Conservation (phyloP, 2,113 vertebrate species). For the Castor canadensis region DNA sequence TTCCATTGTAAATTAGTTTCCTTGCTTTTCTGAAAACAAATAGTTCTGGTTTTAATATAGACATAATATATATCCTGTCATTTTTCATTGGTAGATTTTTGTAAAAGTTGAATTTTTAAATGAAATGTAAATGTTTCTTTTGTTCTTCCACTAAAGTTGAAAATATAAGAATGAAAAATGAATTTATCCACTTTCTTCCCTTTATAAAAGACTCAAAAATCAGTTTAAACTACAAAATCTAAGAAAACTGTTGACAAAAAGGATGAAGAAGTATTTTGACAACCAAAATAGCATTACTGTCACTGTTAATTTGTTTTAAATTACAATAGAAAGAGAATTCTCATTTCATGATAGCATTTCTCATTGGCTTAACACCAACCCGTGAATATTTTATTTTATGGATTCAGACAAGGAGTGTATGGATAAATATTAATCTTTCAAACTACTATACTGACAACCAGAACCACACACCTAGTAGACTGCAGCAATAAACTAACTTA, state of each 20-base stretch:
- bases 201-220: slow-evolving; percentile 76
- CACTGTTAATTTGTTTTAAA: slow-evolving; percentile 85
- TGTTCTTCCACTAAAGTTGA: slow-evolving; percentile 68
- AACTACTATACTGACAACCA: slow-evolving; percentile 69
- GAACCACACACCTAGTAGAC: slow-evolving; percentile 46
- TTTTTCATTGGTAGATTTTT: slow-evolving; percentile 72
- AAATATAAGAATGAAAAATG: slow-evolving; percentile 67
- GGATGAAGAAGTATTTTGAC: slow-evolving; percentile 74
- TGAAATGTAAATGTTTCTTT: slow-evolving; percentile 76
- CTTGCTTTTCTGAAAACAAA: slow-evolving; percentile 66
- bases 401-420: slow-evolving; percentile 67
- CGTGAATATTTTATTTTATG: slow-evolving; percentile 80
- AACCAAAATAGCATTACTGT: slow-evolving; percentile 81
- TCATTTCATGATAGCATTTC: slow-evolving; percentile 72
- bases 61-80: slow-evolving; percentile 70
- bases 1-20: slow-evolving; percentile 64
- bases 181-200: slow-evolving; percentile 26
- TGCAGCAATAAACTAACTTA: slow-evolving; percentile 33
- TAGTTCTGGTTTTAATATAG: slow-evolving; percentile 73
- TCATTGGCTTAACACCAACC: slow-evolving; percentile 74
- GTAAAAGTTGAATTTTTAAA: slow-evolving; percentile 71
- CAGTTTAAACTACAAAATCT: slow-evolving; percentile 83
- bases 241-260: slow-evolving; percentile 76
- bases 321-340: slow-evolving; percentile 76
- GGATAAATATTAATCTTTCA: slow-evolving; percentile 81